phyloP scores from a whole-genome alignment of 1,140 invertebrate genomes.

The Drosophila eugracilis region DNA sequence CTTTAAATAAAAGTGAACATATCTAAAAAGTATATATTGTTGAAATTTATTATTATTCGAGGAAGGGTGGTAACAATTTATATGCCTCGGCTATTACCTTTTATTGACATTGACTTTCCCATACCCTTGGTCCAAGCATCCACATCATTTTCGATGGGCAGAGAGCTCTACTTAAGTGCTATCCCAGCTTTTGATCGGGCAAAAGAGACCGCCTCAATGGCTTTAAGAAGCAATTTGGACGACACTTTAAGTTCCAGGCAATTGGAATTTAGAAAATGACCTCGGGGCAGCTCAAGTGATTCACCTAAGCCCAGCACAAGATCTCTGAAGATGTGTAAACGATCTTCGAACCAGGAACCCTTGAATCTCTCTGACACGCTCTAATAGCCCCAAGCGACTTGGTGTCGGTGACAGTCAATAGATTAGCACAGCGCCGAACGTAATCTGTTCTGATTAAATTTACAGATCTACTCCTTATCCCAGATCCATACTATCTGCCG shows the following conservation, averaged over 20 bases:
- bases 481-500: slow-evolving; percentile 20
- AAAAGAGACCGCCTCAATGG: slow-evolving; percentile 49
- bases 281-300: slow-evolving; percentile 5
- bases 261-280: slow-evolving; percentile 11
- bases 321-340: slow-evolving; percentile 41
- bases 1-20: slow-evolving; percentile 83
- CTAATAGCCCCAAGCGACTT: slow-evolving; percentile 8
- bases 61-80: background rate
- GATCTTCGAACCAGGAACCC: slow-evolving; percentile 32
- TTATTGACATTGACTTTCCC: slow-evolving; percentile 33
- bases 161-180: slow-evolving; percentile 2
- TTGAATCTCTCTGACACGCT: slow-evolving; percentile 28
- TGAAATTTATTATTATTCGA: slow-evolving; percentile 5
- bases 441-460: slow-evolving; percentile 69
- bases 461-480: slow-evolving; percentile 51
- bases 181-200: slow-evolving; percentile 35
- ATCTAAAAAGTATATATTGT: slow-evolving; percentile 65
- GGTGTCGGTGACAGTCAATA: slow-evolving; percentile 47
- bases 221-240: slow-evolving; percentile 28
- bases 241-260: slow-evolving; percentile 4
- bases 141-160: slow-evolving; percentile 9
- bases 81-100: slow-evolving; percentile 16
- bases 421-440: slow-evolving; percentile 28
- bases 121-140: slow-evolving; percentile 11
- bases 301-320: slow-evolving; percentile 7